Evolutionary conservation across 2,888 invertebrate genomes (phyloP), one percentile per base, ranked within the genome.

Genomic region (Smittia sp.): DNA sequence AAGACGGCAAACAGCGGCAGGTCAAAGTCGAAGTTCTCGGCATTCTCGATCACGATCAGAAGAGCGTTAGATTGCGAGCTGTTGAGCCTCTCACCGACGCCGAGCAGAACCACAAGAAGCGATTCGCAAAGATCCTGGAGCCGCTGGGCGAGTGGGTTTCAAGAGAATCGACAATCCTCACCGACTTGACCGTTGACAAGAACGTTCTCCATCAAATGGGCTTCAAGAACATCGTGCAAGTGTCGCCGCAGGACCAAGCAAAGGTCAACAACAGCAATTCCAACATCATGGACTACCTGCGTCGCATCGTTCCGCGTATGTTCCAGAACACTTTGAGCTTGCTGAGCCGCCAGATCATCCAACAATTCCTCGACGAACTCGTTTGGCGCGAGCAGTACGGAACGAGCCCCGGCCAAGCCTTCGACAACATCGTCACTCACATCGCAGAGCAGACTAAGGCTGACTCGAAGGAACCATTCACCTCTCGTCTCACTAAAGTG

Each of bases 341-440:
- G 76, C 83, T 95, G 0, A 93, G 92, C 1, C 85, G 92, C 65
- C 91, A 91, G 81, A 92, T 94, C 80, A 93, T 95, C 78, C 95
- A 95, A 80, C 93, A 94, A 80, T 94, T 94, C 81, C 83, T 95
- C 76, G 94, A 95, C 80, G 95, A 95, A 79, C 82, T 95, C 18
- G 90, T 93, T 11, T 95, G 95, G 94, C 85, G 95, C 74, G 94
- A 95, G 80, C 89, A 90, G 79, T 94, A 88, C 79, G 94, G 94
- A 0, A 85, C 88, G 2, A 89, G 91, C 0, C 88, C 94, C 0
- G 85, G 89, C 0, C 87, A 88, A 77, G 90, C 93, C 0, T 95
- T 93, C 79, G 91, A 93, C 78, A 91, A 91, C 78, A 89, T 94
- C 65, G 88, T 93, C 1, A 77, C 84, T 0, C 93, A 95, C 80